Evolutionary conservation across 2,113 vertebrate species (phyloP), one percentile per base, ranked within the genome.

Genomic region (Cardinalis cardinalis): DNA sequence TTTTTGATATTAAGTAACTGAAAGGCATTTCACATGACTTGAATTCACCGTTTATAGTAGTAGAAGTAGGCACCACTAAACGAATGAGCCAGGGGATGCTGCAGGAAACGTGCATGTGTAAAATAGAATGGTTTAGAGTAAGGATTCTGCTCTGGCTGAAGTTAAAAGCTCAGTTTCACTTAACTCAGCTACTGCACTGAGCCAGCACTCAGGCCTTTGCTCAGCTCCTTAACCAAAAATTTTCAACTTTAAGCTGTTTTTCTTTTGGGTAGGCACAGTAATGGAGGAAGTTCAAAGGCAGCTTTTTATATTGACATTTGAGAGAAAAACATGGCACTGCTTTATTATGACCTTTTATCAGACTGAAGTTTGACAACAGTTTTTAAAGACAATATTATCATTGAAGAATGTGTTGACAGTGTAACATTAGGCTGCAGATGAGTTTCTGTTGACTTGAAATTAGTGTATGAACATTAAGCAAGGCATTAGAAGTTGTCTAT

Each of bases 11-110:
- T 68, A 77, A 81, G 83, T 84, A 92, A 68, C 25, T 68, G 72
- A 90, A 95, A 90, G 91, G 87, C 76, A 90, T 81, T 74, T 95
- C 84, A 66, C 65, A 84, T 76, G 85, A 94, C 73, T 77, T 15
- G 10, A 84, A 74, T 90, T 66, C 40, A 13, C 82, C 38, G 46
- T 73, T 88, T 48, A 41, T 15, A 58, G 88, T 28, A 36, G 64
- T 26, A 65, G 78, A n/a, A 51, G 71, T 26, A 61, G 38, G 32
- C 79, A 69, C 63, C 56, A 44, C n/a, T 19, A 5, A 48, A 16
- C 0, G 0, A n/a, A 7, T 28, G 46, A 61, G 28, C 69, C 52
- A 20, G 18, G 25, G 38, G 55, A 28, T 73, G 46, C 68, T 69
- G 36, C 21, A 53, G 68, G 89, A 69, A 72, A 51, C 3, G 18